A percentile compares a stretch with the other conserved stretches of the same genome.
Conservation (phyloP, 2,113 vertebrate genomes). For the Globicephala melas region DNA sequence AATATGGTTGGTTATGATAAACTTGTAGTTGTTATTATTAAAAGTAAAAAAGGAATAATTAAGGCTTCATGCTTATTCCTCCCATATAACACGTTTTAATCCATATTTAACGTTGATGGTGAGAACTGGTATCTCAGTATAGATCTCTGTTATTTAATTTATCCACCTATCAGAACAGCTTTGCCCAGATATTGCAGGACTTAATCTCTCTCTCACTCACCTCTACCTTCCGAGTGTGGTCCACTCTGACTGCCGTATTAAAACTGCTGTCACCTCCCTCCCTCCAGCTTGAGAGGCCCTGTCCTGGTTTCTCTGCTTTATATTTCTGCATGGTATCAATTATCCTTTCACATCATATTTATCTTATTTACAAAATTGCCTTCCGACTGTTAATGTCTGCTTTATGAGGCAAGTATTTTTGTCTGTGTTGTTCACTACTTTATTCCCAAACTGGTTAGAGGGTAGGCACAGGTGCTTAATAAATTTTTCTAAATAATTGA, state of each 20-base stretch:
- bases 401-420: not conserved
- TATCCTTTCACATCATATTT: not conserved
- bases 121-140: not conserved
- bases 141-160: not conserved
- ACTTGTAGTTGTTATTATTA: not conserved
- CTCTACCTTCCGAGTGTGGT: not conserved
- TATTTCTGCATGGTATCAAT: not conserved
- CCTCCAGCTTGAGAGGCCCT: not conserved
- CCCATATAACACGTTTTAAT: not conserved
- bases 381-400: not conserved
- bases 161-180: not conserved
- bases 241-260: not conserved
- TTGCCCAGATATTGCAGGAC: not conserved
- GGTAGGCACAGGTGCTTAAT: not conserved
- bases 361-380: not conserved
- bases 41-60: not conserved
- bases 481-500: not conserved
- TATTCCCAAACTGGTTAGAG: not conserved
- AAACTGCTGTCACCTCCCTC: not conserved
- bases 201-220: not conserved
- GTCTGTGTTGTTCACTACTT: not conserved
- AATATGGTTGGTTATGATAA: not conserved
- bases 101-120: not conserved
- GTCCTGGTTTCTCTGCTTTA: not conserved
- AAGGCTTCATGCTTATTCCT: not conserved